Evolutionary conservation across 2,113 vertebrate species (phyloP).

Genomic region (Agapornis roseicollis): DNA sequence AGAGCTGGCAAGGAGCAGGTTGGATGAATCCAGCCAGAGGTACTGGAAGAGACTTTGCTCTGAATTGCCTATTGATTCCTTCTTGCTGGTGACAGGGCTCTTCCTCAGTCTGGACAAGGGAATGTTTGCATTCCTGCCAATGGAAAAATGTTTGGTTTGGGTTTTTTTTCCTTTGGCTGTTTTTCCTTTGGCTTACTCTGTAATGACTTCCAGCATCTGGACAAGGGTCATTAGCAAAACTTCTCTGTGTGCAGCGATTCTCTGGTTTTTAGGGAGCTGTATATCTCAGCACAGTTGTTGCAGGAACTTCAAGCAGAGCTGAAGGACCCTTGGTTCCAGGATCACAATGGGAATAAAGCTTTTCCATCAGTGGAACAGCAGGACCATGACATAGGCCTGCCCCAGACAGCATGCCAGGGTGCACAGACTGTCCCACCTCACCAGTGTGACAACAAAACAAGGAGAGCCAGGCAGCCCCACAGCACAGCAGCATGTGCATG

Average conservation of each 20-base stretch:
- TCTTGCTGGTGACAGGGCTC: background rate
- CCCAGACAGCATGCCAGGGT: background rate
- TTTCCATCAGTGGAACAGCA: background rate
- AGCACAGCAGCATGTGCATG: background rate
- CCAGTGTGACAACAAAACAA: accelerated
- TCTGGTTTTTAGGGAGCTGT: background rate
- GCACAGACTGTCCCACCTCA: background rate
- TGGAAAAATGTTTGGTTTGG: background rate
- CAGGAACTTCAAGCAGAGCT: background rate
- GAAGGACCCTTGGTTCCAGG: background rate
- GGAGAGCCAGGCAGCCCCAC: background rate
- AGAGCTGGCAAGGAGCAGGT: background rate
- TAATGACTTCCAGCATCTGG: background rate
- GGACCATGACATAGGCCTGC: accelerated
- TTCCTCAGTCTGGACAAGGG: background rate
- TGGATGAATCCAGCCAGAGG: background rate
- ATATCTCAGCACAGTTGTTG: background rate
- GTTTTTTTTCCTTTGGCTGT: background rate
- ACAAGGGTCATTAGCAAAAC: background rate
- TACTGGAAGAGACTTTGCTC: background rate
- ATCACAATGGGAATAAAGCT: background rate
- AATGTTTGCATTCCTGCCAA: background rate
- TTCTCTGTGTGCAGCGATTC: accelerated
- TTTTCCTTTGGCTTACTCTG: background rate
- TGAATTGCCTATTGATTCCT: background rate